Percentiles rank a stretch among this genome's conserved stretches.
These are phyloP conservation scores for Connochaetes taurinus DNA, from an alignment of 2,113 vertebrate genomes.

Conservation along the genomic window DNA sequence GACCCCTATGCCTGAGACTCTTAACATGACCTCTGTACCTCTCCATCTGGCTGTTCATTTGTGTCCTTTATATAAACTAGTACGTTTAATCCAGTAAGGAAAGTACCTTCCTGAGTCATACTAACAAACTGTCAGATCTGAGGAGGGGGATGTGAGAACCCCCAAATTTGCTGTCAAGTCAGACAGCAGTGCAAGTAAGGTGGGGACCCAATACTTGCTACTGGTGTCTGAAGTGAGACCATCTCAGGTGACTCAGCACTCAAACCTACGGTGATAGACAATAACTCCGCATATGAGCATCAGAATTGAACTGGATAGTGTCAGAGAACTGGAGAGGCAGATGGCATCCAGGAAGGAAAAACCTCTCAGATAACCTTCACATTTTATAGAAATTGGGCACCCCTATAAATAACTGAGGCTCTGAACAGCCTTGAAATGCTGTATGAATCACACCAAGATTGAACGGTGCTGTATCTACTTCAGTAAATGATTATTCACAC, in stretches of 20 bases:
- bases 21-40: background rate
- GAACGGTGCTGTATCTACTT: background rate
- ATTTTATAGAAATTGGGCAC: background rate
- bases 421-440: background rate
- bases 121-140: background rate
- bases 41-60: background rate
- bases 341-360: background rate
- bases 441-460: background rate
- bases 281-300: background rate
- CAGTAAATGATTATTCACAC: background rate
- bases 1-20: background rate
- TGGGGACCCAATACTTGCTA: background rate
- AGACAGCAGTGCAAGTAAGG: background rate
- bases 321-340: background rate
- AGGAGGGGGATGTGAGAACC: background rate
- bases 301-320: background rate
- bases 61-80: background rate
- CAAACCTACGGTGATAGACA: background rate
- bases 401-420: background rate
- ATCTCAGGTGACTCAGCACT: background rate
- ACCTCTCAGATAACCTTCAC: background rate
- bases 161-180: background rate
- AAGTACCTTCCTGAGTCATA: background rate
- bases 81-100: background rate
- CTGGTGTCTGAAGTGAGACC: background rate